Evolutionary conservation across 2,888 invertebrate species (phyloP).

Genomic region (Epiperipatus broadwayi): DNA sequence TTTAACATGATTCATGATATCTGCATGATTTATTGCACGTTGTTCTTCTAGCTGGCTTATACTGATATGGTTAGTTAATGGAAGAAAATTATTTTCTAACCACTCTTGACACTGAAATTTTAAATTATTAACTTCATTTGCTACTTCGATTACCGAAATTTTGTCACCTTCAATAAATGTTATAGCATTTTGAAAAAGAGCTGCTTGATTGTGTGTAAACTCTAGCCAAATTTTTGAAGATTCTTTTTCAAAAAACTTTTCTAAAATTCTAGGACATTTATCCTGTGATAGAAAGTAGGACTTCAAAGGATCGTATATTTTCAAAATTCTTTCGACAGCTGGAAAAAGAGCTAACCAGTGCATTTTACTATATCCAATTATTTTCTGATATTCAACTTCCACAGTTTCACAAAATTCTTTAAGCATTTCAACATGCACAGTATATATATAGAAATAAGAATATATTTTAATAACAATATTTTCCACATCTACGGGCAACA

Average conservation of each 20-base stretch:
- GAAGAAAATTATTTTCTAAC: no score
- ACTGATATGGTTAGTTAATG: no score
- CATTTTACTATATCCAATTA: slow-evolving; percentile 20
- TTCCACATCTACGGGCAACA: slow-evolving; percentile 23
- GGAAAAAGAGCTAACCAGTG: slow-evolving; percentile 21
- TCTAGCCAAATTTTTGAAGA: no score
- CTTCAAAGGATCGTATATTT: slow-evolving; percentile 20
- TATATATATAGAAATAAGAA: slow-evolving; percentile 24
- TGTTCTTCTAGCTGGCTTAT: no score
- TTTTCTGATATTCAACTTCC: slow-evolving; percentile 20
- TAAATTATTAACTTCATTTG: no score
- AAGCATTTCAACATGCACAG: slow-evolving; percentile 21
- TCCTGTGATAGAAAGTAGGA: slow-evolving; percentile 20
- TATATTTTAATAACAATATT: slow-evolving; percentile 23
- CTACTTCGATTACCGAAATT: no score
- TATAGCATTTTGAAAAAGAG: no score
- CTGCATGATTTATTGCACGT: no score
- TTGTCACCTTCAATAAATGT: no score
- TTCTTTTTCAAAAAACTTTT: slow-evolving; percentile 18
- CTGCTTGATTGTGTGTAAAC: no score
- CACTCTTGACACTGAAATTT: no score
- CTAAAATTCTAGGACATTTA: slow-evolving; percentile 19
- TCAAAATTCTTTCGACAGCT: slow-evolving; percentile 21
- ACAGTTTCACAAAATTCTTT: slow-evolving; percentile 24
- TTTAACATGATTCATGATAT: no score